Base-by-base conservation (phyloP, 2,113 vertebrate species). In the Todiramphus chloris region DNA sequence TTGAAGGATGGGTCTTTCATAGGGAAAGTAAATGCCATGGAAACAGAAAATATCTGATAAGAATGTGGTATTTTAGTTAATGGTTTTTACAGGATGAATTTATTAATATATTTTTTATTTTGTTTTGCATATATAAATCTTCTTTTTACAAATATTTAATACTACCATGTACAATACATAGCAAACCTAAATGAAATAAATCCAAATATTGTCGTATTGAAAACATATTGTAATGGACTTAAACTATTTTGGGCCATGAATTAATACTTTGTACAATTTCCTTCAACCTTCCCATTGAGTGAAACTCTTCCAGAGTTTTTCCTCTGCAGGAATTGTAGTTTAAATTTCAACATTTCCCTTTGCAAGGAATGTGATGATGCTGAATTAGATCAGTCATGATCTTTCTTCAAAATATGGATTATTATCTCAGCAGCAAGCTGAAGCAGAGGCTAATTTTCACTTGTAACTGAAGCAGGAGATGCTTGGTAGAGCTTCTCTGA, bases 401-500 rank as follows among this genome's bases (percentile, higher is more conserved):
- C 23, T 64, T 66, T 91, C 20, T 41, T 81, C 3, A 5, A 5
- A 2, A 1, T 27, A 8, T 27, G 6, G 6, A 17, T 67, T 73
- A 55, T 68, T 46, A 12, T 27, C 18, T 17, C 59, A 81, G 15
- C n/a, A 60, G 33, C 9, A 24, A 41, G 16, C 24, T 73, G 59
- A 66, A 59, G 19, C 51, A 39, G n/a, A 58, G 37, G 13, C 2
- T 41, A 7, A 51, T 76, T 77, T 73, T 50, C 14, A n/a, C 18
- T 6, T n/a, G 24, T 12, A 44, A 13, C 43, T 28, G n/a, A 59
- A 63, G 48, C 6, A 28, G 23, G 16, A 56, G 9, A 3, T 31
- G 6, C 18, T 53, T 31, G 50, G 18, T 18, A 31, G 58, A 51
- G 7, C 31, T 12, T 73, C 0, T 0, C 25, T 48, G 37, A 31